Conservation (phyloP, 2,888 invertebrate species). For the Zeuzera pyrina region DNA sequence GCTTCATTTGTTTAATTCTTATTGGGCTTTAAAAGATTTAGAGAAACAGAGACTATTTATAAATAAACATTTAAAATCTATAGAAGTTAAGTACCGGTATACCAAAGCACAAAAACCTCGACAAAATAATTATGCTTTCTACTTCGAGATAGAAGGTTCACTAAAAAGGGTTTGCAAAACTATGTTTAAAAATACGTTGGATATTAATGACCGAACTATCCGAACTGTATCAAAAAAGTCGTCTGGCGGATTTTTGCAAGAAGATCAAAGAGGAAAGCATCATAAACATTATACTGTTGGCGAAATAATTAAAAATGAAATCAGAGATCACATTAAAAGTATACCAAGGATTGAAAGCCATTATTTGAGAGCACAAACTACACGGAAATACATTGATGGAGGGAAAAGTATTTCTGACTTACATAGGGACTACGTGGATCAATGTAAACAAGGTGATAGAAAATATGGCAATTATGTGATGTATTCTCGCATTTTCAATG, state of each 20-base stretch:
- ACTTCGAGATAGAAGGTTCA: slow-evolving; percentile 8
- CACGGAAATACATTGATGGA: slow-evolving; percentile 16
- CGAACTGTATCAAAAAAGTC: slow-evolving; percentile 7
- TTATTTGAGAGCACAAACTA: slow-evolving; percentile 12
- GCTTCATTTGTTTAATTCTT: too few species aligned
- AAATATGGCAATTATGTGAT: too few species aligned
- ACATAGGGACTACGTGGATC: slow-evolving; percentile 13
- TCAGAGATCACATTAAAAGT: slow-evolving; percentile 14
- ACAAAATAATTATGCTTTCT: too few species aligned
- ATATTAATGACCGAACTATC: slow-evolving; percentile 9
- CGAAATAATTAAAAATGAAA: slow-evolving; percentile 10
- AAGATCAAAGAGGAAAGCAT: slow-evolving; percentile 16
- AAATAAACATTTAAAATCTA: too few species aligned
- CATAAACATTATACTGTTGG: too few species aligned
- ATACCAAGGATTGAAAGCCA: slow-evolving; percentile 15
- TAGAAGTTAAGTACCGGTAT: too few species aligned
- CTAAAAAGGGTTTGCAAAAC: slow-evolving; percentile 8
- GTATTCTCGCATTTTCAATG: too few species aligned
- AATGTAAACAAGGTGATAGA: too few species aligned
- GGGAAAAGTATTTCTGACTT: slow-evolving; percentile 15
- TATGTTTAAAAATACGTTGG: slow-evolving; percentile 10
- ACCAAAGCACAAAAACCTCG: too few species aligned
- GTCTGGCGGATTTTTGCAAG: too few species aligned
- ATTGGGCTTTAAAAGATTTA: too few species aligned
- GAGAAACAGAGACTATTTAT: too few species aligned